phyloP scores from a whole-genome alignment of 2,113 vertebrate species.

The Blennius ocellaris region DNA sequence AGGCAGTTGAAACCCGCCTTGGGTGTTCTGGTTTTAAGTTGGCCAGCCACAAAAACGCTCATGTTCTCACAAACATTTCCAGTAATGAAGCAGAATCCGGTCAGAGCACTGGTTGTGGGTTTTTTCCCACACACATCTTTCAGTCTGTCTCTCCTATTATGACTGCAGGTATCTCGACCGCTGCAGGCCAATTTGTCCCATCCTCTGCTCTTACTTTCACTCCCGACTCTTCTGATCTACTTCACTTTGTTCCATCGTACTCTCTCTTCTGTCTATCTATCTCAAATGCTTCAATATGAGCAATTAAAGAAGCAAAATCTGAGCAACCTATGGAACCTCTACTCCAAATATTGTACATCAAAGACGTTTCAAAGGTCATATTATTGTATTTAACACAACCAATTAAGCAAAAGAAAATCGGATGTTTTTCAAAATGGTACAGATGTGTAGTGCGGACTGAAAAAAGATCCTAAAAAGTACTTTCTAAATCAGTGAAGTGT shows the following conservation, averaged over 20 bases:
- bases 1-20: neutral
- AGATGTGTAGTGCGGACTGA: too few relatives aligned
- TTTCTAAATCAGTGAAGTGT: too few relatives aligned
- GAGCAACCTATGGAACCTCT: too few relatives aligned
- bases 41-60: conserved; percentile 31
- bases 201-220: conserved; percentile 12
- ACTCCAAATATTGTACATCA: too few relatives aligned
- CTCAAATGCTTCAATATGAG: conserved; percentile 4
- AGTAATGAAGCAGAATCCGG: conserved; percentile 61
- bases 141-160: conserved; percentile 53
- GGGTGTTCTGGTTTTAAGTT: conserved; percentile 18
- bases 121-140: conserved; percentile 54
- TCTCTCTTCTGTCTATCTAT: neutral
- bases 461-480: too few relatives aligned
- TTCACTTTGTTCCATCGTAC: conserved; percentile 33
- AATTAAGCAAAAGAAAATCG: too few relatives aligned
- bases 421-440: too few relatives aligned
- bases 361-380: too few relatives aligned
- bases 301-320: neutral
- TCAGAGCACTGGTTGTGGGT: conserved; percentile 65
- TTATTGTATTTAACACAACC: too few relatives aligned
- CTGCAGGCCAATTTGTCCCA: conserved; percentile 47
- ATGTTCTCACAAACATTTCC: conserved; percentile 66
- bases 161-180: conserved; percentile 40
- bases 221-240: too few relatives aligned